phyloP scores from a whole-genome alignment of 2,113 vertebrate species.

The Brienomyrus longianalis region DNA sequence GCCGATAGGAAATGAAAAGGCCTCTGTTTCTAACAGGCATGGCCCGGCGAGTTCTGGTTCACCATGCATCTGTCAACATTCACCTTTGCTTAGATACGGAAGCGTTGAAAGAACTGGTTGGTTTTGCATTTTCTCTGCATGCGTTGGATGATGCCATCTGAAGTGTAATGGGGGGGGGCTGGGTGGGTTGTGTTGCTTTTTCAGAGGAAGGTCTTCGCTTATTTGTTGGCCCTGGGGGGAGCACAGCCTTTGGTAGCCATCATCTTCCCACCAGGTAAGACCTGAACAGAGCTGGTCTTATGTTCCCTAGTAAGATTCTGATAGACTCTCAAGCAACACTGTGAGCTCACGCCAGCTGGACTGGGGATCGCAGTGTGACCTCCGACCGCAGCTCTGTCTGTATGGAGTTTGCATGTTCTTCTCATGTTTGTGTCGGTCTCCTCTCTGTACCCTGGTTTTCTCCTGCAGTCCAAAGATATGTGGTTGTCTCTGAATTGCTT shows the following conservation, averaged over 20 bases:
- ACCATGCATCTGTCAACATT: slow-evolving; percentile 14
- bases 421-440: neutral
- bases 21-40: neutral
- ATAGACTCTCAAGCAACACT: neutral
- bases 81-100: slow-evolving; percentile 57
- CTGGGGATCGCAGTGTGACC: neutral
- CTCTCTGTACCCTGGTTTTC: neutral
- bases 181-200: slow-evolving; percentile 47
- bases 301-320: neutral
- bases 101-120: slow-evolving; percentile 27
- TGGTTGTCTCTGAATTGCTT: neutral
- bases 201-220: slow-evolving; percentile 91
- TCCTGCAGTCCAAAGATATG: neutral
- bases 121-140: slow-evolving; percentile 19
- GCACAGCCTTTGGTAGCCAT: slow-evolving; percentile 88
- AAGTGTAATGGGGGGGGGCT: neutral
- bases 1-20: neutral
- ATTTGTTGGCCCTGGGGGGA: slow-evolving; percentile 93
- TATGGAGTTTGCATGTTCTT: neutral
- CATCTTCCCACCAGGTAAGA: slow-evolving; percentile 78
- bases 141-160: neutral
- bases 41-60: neutral
- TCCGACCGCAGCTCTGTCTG: neutral
- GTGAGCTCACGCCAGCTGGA: neutral
- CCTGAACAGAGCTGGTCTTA: neutral